A percentile compares a stretch with the other conserved stretches of the same genome.
These are phyloP conservation scores for Charina bottae DNA, from an alignment of 2,113 vertebrate genomes.

Conservation along the genomic window DNA sequence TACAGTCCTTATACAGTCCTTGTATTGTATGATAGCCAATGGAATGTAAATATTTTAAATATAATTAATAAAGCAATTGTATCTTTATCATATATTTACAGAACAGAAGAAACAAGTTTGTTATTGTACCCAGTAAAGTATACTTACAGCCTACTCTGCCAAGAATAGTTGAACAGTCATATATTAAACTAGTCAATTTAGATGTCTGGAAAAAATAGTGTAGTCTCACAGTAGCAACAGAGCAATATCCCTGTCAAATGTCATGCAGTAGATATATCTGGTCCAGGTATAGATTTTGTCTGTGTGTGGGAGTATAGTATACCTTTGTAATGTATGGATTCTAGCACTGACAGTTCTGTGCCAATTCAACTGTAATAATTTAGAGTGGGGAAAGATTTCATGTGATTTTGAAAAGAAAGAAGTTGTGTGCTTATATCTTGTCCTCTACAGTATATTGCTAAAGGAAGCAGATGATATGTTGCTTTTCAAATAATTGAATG, in stretches of 20 bases:
- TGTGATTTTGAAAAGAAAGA: constrained; percentile 45
- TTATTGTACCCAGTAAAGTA: not conserved
- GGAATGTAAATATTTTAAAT: too few relatives aligned
- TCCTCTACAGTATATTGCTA: constrained; percentile 33
- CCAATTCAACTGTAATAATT: constrained; percentile 37
- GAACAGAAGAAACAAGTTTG: not conserved
- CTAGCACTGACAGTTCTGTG: constrained; percentile 46
- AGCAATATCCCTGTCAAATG: not conserved
- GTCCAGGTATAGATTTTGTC: not conserved
- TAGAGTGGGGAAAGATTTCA: constrained; percentile 21
- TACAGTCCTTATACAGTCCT: not conserved
- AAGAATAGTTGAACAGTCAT: not conserved
- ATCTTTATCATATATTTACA: not conserved
- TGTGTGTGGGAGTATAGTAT: not conserved
- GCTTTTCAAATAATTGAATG: constrained; percentile 51
- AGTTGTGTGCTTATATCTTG: constrained; percentile 25
- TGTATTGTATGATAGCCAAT: not conserved
- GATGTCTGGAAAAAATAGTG: not conserved
- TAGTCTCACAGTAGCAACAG: not conserved
- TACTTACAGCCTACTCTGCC: not conserved
- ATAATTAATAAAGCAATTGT: too few relatives aligned
- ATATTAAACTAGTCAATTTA: not conserved
- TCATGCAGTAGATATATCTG: not conserved
- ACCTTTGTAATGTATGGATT: constrained; percentile 39
- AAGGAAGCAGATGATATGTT: constrained; percentile 50